Conservation (phyloP, 1,140 invertebrate species). For the Drosophila azteca region DNA sequence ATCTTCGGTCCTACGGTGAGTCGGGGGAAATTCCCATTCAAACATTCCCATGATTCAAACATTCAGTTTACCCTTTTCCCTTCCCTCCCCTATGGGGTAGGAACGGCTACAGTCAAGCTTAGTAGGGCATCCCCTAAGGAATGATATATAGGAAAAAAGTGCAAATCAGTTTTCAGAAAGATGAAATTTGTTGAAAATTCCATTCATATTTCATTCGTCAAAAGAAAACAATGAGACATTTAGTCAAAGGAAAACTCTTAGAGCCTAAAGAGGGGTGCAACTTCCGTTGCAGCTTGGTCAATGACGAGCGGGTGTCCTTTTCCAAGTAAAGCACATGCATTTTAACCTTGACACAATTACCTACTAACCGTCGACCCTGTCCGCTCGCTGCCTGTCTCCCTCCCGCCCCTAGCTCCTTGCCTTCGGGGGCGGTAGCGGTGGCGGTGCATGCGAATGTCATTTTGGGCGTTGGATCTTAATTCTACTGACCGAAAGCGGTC, state of each 20-base stretch:
- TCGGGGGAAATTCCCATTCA: slow-evolving; percentile 9
- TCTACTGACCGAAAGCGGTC: background rate
- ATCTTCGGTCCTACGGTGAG: slow-evolving; percentile 71
- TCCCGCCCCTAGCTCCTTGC: background rate
- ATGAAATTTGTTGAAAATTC: too few species aligned
- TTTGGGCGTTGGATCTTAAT: background rate
- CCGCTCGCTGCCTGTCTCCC: background rate
- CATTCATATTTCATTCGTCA: too few species aligned
- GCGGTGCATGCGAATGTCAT: background rate
- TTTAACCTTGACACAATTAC: slow-evolving; percentile 77
- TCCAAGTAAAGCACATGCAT: slow-evolving; percentile 67
- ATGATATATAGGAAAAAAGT: too few species aligned
- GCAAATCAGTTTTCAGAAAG: too few species aligned
- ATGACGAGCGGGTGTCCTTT: slow-evolving; percentile 51
- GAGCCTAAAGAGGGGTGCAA: background rate
- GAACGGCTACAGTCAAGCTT: too few species aligned
- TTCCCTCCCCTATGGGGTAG: too few species aligned
- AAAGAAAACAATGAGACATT: too few species aligned
- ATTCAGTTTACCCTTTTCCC: too few species aligned
- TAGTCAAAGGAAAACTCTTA: too few species aligned
- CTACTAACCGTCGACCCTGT: slow-evolving; percentile 32
- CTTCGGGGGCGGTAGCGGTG: background rate
- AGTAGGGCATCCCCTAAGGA: too few species aligned
- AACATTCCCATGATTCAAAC: background rate
- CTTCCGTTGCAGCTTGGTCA: slow-evolving; percentile 18